Evolutionary conservation across 2,888 invertebrate species (phyloP), one percentile per base, ranked within the genome.

Genomic region (Patella pellucida): DNA sequence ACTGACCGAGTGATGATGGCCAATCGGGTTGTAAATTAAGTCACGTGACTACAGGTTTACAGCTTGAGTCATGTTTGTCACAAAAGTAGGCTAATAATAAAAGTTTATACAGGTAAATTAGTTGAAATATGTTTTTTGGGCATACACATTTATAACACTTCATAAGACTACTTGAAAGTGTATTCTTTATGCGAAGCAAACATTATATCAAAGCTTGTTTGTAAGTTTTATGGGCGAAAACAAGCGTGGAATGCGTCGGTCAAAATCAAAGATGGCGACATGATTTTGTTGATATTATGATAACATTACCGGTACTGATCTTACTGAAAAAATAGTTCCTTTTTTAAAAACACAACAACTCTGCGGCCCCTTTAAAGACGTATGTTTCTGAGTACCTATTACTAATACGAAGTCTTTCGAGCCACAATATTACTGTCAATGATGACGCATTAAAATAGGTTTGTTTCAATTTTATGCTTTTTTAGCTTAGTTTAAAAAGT

Each of bases 61-160:
- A 23, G 62, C 23, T 62, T 19, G 9, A 62, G 19, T 62, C 23
- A 62, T 12, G 14, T 54, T 15, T 23, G 62, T 62, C 19, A 23
- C 23, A 56, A 9, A 56, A 19, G 7, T 23, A 19, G 19, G 62
- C 62, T 62, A 62, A 62, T 23, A 62, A 19, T 23, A 23, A 62
- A 62, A 62, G 19, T 62, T 62, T 62, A 12, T 62, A 62, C 62
- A 62, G 62, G 62, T 62, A 62, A 62, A 62, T 62, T 62, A 23
- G 19, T 62, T 62, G 19, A 62, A 23, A 12, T 23, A 23, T 62
- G 62, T 23, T 41, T 41, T 41, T 41, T 41, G 0, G 41, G 41
- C 0, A 41, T 41, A 9, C 41, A 41, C 9, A 9, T 9, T 41
- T 41, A 41, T 41, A 9, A 41, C 41, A 1, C 9, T 41, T 41